phyloP scores from a whole-genome alignment of 2,113 vertebrate species.

The Pluvialis apricaria region DNA sequence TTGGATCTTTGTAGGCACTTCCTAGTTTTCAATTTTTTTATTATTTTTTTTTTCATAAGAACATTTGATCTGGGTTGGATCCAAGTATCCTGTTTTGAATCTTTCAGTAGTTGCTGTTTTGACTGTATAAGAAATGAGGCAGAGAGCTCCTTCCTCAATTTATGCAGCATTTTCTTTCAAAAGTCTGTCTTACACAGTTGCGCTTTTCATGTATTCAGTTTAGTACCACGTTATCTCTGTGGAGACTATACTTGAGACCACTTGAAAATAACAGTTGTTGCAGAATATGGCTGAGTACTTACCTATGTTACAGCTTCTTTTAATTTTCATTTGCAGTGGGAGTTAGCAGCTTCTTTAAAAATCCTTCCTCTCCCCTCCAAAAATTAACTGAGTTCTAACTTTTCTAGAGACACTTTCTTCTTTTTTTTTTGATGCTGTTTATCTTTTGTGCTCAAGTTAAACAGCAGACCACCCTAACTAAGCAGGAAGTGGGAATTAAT shows the following conservation, averaged over 20 bases:
- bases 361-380: neutral
- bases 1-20: neutral
- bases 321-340: neutral
- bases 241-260: neutral
- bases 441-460: neutral
- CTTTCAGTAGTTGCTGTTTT: neutral
- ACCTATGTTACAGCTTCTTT: neutral
- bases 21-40: neutral
- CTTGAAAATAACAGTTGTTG: conserved; percentile 30
- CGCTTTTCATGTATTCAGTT: neutral
- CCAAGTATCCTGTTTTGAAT: neutral
- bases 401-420: neutral
- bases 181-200: neutral
- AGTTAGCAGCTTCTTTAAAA: neutral
- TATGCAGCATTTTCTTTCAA: conserved; percentile 18
- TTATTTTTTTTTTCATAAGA: neutral
- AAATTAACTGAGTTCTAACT: neutral
- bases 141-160: neutral
- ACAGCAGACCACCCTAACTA: neutral
- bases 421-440: neutral
- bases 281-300: neutral
- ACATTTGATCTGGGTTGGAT: neutral
- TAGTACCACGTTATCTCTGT: neutral
- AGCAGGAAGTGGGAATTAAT: accelerated
- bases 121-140: neutral